Evolutionary conservation across 2,797 vertebrate genomes (phyloP), one percentile per base, ranked within the genome.

Genomic region (Glossophaga mutica): DNA sequence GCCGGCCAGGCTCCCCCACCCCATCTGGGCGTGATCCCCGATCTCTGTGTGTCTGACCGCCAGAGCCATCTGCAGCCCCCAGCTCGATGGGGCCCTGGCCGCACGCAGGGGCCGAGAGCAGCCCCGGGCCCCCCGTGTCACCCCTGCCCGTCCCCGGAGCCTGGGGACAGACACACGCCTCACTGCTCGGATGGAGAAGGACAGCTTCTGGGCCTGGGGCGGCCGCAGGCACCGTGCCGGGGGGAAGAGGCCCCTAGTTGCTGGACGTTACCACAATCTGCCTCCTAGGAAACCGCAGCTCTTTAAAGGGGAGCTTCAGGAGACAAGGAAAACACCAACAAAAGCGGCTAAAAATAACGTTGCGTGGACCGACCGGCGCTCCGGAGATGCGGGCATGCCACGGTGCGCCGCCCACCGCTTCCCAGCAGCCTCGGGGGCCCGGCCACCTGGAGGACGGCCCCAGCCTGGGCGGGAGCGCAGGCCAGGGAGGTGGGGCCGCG

Each of bases 371-470:
- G 10, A 59, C 57, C 24, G 9, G 42, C 8, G 6, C 16, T 7
- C 12, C 0, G 1, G 22, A 1, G 42, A 65, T 0, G 42, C 1
- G 0, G 86, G 32, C 85, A 2, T 0, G 3, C 6, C 2, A 10
- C 6, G 3, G 1, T 15, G 29, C 8, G 18, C 6, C 19, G 2
- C 21, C 37, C 50, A 29, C 21, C 24, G 4, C 8, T 0, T 4
- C 32, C 26, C 11, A 2, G 16, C 59, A 3, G 34, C 18, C 12
- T 10, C 24, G 22, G 3, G 32, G 90, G 44, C 15, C 9, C 4
- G 3, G 2, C 37, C 6, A 0, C 12, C 12, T 9, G 10, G 11
- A 2, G 68, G 22, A 42, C 7, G 0, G 1, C 21, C 16, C 10
- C 8, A 0, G 15, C 22, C 12, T 3, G 9, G 1, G 12, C 46